Evolutionary conservation across 2,113 vertebrate genomes (phyloP).

Genomic region (Apteryx owenii): DNA sequence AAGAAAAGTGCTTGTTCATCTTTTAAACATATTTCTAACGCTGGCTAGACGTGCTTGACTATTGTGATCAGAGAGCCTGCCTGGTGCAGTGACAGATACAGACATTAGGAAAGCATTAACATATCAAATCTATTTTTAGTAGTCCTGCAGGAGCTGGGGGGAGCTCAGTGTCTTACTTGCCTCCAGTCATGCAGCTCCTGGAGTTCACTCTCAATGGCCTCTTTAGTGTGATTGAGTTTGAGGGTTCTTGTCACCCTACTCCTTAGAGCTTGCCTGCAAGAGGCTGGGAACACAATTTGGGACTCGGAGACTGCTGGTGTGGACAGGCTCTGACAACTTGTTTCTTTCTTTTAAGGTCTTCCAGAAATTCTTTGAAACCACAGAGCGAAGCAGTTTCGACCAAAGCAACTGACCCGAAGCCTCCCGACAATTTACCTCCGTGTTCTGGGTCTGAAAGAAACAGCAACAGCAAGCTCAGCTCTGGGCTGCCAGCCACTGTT

Average conservation of each 20-base stretch:
- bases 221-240: neutral
- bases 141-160: neutral
- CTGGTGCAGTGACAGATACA: neutral
- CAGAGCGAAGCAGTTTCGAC: constrained; percentile 54
- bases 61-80: neutral
- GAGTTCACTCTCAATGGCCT: neutral
- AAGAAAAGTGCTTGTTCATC: neutral
- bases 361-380: constrained; percentile 69
- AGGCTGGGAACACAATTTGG: neutral
- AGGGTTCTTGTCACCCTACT: neutral
- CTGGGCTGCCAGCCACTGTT: neutral
- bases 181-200: neutral
- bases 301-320: neutral
- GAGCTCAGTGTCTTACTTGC: neutral
- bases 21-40: neutral
- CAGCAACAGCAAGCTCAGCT: neutral
- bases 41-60: neutral
- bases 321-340: neutral
- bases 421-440: constrained; percentile 30
- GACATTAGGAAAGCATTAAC: neutral
- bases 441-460: neutral
- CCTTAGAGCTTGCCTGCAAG: neutral
- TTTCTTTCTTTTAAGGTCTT: constrained; percentile 61
- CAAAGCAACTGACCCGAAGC: constrained; percentile 57
- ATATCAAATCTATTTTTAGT: neutral